Base-by-base conservation (phyloP, 2,113 vertebrate genomes). In the Coptodon rendalli region DNA sequence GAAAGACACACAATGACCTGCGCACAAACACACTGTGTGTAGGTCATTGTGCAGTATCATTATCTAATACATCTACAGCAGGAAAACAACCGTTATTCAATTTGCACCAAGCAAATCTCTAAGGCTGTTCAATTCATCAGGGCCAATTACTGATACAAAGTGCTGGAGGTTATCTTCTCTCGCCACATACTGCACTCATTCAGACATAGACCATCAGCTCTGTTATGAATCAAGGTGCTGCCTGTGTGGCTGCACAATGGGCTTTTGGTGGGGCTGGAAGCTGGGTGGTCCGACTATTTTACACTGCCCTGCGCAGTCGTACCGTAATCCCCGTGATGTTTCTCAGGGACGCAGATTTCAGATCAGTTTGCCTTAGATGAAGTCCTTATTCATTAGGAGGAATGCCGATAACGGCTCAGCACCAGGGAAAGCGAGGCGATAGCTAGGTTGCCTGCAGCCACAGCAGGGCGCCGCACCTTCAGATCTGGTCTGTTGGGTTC, bases 11-110 rank as follows among this genome's bases (percentile, higher is more conserved):
- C 27, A 66, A 40, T 34, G 16, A 22, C 52, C 56, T 11, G 43
- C 19, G 45, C 80, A 80, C 78, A 85, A 59, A 76, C 83, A 84
- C 73, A 27, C 52, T 78, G 86, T 24, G 45, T 85, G 87, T 9
- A 73, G 90, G 86, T 92, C 89, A 90, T 86, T 92, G 87, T 91
- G 82, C 38, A 2, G 80, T 50, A n/a, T 87, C 83, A 84, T 93
- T 89, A 94, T 94, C 93, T 59, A 81, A 84, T 88, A 90, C 91
- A 94, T 93, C 92, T 88, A 90, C 85, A 86, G 81, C 90, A 89
- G 94, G 92, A 94, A 94, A 93, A 93, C 87, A 89, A 73, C 92
- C 36, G 40, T 94, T 95, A 95, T 94, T 95, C 94, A 94, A 95
- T 95, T 95, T 95, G 91, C 92, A 92, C 93, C 80, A 81, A 87